A percentile compares a stretch with the other conserved stretches of the same genome.
Conservation (phyloP, 2,888 invertebrate species). For the Drosophila sordidula region DNA sequence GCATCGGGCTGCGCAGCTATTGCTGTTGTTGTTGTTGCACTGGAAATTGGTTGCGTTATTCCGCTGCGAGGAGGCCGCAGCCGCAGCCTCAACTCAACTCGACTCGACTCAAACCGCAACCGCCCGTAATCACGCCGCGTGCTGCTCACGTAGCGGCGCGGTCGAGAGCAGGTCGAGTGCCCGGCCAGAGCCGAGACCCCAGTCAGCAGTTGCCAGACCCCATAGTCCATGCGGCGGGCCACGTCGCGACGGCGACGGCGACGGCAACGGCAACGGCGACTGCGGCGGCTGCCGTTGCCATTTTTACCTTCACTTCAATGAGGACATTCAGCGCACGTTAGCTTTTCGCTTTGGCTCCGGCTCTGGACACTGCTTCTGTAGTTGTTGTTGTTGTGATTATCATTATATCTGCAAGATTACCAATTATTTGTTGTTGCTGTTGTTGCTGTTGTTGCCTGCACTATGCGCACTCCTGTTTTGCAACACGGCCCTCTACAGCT, state of each 20-base stretch:
- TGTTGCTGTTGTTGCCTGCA: conserved; percentile 42
- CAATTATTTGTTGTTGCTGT: conserved; percentile 71
- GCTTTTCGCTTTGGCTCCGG: conserved; percentile 36
- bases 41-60: conserved; percentile 50
- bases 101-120: conserved; percentile 45
- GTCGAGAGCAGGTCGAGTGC: conserved; percentile 51
- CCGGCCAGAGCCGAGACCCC: conserved; percentile 27
- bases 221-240: conserved; percentile 3
- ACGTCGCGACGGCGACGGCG: conserved; percentile 27
- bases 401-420: conserved; percentile 76
- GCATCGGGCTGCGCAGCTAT: not conserved
- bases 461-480: conserved; percentile 57
- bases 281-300: conserved; percentile 50
- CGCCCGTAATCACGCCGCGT: conserved; percentile 73
- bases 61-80: conserved; percentile 30
- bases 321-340: conserved; percentile 78
- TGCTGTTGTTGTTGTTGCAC: conserved; percentile 25
- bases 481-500: conserved; percentile 10
- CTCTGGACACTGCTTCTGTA: conserved; percentile 34
- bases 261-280: not conserved
- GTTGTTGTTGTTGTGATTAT: conserved; percentile 69
- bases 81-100: conserved; percentile 6
- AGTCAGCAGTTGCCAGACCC: conserved; percentile 1
- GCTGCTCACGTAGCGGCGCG: conserved; percentile 75
- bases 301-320: conserved; percentile 75